Conservation (phyloP, 2,888 invertebrate species). For the Drosophila antonietae region DNA sequence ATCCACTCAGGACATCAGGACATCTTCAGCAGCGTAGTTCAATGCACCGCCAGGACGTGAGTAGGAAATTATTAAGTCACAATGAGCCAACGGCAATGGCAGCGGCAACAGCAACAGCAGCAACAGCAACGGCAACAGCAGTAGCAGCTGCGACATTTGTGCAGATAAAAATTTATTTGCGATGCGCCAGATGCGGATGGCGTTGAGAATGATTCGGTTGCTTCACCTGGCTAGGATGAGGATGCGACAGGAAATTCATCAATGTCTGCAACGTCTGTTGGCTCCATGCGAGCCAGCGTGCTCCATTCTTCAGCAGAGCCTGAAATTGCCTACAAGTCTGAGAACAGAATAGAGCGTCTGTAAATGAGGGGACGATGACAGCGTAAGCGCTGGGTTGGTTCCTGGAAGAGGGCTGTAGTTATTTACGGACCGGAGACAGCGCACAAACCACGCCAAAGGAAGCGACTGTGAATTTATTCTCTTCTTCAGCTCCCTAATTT, state of each 20-base stretch:
- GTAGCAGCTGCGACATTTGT: constrained; percentile 58
- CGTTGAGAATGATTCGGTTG: constrained; percentile 14
- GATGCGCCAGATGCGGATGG: constrained; percentile 36
- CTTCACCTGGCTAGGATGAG: constrained; percentile 38
- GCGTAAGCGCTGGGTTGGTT: constrained; percentile 14
- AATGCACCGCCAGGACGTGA: constrained; percentile 72
- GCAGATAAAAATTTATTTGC: constrained; percentile 65
- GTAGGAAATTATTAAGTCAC: constrained; percentile 79
- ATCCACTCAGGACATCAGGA: not conserved
- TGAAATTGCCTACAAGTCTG: constrained; percentile 71
- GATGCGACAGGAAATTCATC: constrained; percentile 79
- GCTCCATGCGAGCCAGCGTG: constrained; percentile 56
- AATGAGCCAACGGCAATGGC: constrained; percentile 61
- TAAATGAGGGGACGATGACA: constrained; percentile 22
- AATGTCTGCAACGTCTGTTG: constrained; percentile 76
- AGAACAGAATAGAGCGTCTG: constrained; percentile 33
- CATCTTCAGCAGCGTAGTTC: constrained; percentile 54
- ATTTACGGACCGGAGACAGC: constrained; percentile 67
- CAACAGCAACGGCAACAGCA: constrained; percentile 23
- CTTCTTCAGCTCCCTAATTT: constrained; percentile 17
- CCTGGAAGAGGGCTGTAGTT: constrained; percentile 28
- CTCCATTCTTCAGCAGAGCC: constrained; percentile 64
- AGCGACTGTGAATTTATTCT: constrained; percentile 43
- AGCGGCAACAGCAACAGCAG: constrained; percentile 4
- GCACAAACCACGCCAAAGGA: constrained; percentile 64